A percentile compares a stretch with the other conserved stretches of the same genome.
Evolutionary conservation across 2,113 vertebrate species (phyloP).

Genomic region (Engystomops pustulosus): DNA sequence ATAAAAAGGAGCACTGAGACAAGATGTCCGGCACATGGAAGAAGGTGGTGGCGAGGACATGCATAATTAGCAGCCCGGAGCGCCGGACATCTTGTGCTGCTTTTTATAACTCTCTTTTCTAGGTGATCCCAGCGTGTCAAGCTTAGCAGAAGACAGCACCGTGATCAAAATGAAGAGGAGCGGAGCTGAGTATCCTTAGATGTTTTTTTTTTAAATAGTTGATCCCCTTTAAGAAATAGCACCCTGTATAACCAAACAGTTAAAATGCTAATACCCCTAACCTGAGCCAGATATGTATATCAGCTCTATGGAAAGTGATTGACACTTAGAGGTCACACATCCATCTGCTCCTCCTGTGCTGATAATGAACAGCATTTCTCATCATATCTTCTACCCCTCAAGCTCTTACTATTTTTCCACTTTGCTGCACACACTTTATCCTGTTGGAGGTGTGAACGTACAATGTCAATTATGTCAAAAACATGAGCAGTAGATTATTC

Average conservation of each 20-base stretch:
- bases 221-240: neutral
- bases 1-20: too few species aligned
- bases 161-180: too few species aligned
- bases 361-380: constrained; percentile 42
- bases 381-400: constrained; percentile 51
- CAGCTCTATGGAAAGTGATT: neutral
- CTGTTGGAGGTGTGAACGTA: neutral
- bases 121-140: too few species aligned
- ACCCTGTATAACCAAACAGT: neutral
- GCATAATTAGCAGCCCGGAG: too few species aligned
- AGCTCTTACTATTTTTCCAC: neutral
- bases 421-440: neutral
- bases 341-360: neutral
- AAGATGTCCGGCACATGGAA: too few species aligned
- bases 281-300: constrained; percentile 14
- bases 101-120: too few species aligned
- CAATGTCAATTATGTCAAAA: neutral
- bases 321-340: constrained; percentile 12
- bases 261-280: constrained; percentile 39
- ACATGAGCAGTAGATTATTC: neutral
- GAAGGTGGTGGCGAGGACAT: too few species aligned
- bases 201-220: too few species aligned
- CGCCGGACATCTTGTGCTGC: too few species aligned
- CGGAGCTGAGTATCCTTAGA: too few species aligned
- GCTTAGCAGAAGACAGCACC: too few species aligned